Base-by-base conservation (phyloP, 2,113 vertebrate genomes). In the Calonectris borealis region DNA sequence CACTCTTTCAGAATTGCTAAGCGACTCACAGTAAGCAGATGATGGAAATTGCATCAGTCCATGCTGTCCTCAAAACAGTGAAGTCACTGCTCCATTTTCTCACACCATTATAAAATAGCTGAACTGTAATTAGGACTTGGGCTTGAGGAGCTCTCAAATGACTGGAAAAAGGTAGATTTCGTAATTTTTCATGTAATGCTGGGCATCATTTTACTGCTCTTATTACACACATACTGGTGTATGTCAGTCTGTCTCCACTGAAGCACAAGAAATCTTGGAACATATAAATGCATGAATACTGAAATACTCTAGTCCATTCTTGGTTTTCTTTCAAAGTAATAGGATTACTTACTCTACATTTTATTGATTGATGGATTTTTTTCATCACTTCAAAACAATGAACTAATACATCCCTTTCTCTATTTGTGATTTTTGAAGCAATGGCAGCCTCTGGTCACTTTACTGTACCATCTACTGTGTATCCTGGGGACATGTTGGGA, bases 1-100 rank as follows among this genome's bases (percentile, higher is more conserved):
- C 62, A 86, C 52, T 73, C 36, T 73, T 83, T 83, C 55, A 80
- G 85, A 96, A 93, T 86, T 86, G 70, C 46, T 54, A 83, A 80
- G 51, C 1, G 0, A 88, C 24, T 95, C 57, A 49, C 27, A 83
- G 92, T 85, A 82, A 95, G 90, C 87, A 92, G 62, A 87, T 88
- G 93, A 91, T 5, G 36, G 81, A 69, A 95, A 87, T 32, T 80
- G 20, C 72, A 90, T 73, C 79, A 70, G n/a, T 31, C 46, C 55
- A 27, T 48, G 58, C 22, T 91, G 82, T 90, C 62, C 78, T 80
- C 66, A 61, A 78, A 87, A 79, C 36, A 78, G 42, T 52, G 73
- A 96, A 89, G 42, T 78, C 51, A 76, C 46, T 91, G 66, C 42
- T 83, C 60, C 55, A 70, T 88, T 95, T 93, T 94, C 49, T 80